Evolutionary conservation across 2,797 vertebrate genomes (phyloP).

Genomic region (Botia kubotai): DNA sequence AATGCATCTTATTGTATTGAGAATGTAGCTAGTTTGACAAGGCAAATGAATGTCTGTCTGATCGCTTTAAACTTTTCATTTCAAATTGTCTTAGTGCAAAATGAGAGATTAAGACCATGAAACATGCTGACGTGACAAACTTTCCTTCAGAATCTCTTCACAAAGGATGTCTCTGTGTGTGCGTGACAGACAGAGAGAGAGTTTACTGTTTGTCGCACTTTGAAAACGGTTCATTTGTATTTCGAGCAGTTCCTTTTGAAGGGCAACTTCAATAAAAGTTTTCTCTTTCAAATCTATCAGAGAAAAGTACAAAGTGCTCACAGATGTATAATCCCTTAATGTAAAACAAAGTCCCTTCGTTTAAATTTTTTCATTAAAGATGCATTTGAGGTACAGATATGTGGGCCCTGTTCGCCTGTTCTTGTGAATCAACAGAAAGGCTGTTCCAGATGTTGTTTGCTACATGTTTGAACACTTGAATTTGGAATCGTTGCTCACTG

Average conservation of each 20-base stretch:
- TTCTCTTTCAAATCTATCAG: constrained; percentile 62
- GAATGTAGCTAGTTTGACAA: not conserved
- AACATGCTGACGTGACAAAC: constrained; percentile 11
- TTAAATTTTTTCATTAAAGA: constrained; percentile 66
- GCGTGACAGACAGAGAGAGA: constrained; percentile 48
- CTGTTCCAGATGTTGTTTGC: constrained; percentile 44
- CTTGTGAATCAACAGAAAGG: constrained; percentile 28
- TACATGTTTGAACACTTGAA: constrained; percentile 8
- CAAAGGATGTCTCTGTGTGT: not conserved
- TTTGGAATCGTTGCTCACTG: constrained; percentile 18
- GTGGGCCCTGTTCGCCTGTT: constrained; percentile 34
- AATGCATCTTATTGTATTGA: not conserved
- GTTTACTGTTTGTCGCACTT: constrained; percentile 56
- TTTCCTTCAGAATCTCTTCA: constrained; percentile 29
- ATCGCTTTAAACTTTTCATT: constrained; percentile 26
- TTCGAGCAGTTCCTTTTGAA: constrained; percentile 69
- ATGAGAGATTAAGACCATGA: constrained; percentile 16
- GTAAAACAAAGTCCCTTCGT: constrained; percentile 60
- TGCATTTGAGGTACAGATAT: constrained; percentile 64
- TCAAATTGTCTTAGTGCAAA: constrained; percentile 26
- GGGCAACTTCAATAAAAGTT: constrained; percentile 65
- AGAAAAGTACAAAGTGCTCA: constrained; percentile 63
- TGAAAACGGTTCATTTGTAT: constrained; percentile 65
- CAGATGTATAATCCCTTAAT: constrained; percentile 60
- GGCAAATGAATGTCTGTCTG: not conserved